A percentile compares a stretch with the other conserved stretches of the same genome.
These are phyloP conservation scores for Musca domestica DNA, from an alignment of 1,140 invertebrate species.

Conservation along the genomic window DNA sequence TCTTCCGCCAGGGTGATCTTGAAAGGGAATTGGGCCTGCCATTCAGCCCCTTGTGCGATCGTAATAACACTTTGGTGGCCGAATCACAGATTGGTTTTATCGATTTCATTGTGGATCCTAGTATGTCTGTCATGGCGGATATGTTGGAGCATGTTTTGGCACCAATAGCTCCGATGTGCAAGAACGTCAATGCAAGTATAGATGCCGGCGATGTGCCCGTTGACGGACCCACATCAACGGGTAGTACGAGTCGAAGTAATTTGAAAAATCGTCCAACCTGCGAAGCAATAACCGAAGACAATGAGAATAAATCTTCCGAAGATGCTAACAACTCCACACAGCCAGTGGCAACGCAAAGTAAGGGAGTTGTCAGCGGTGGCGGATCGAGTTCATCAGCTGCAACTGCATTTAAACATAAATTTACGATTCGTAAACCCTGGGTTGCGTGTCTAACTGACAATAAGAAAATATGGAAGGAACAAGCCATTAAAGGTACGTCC, in stretches of 20 bases:
- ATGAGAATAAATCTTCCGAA: slow-evolving; percentile 11
- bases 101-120: slow-evolving; percentile 97
- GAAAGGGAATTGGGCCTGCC: slow-evolving; percentile 88
- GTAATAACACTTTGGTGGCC: slow-evolving; percentile 92
- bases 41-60: slow-evolving; percentile 92
- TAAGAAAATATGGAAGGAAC: slow-evolving; percentile 86
- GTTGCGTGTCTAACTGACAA: slow-evolving; percentile 75
- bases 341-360: slow-evolving; percentile 1
- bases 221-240: slow-evolving; percentile 1
- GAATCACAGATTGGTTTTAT: slow-evolving; percentile 97
- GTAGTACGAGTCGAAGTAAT: not conserved
- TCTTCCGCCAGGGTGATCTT: slow-evolving; percentile 92
- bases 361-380: slow-evolving; percentile 5
- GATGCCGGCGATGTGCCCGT: slow-evolving; percentile 1
- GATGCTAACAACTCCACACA: slow-evolving; percentile 18
- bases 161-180: slow-evolving; percentile 54
- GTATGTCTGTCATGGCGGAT: slow-evolving; percentile 89
- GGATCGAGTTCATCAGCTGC: slow-evolving; percentile 31
- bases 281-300: slow-evolving; percentile 23
- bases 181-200: slow-evolving; percentile 27
- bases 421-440: slow-evolving; percentile 81
- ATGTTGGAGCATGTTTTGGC: slow-evolving; percentile 77
- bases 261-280: slow-evolving; percentile 11
- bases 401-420: slow-evolving; percentile 44
- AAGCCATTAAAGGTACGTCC: slow-evolving; percentile 74